Conservation (phyloP, 2,797 vertebrate species). For the Smutsia gigantea region DNA sequence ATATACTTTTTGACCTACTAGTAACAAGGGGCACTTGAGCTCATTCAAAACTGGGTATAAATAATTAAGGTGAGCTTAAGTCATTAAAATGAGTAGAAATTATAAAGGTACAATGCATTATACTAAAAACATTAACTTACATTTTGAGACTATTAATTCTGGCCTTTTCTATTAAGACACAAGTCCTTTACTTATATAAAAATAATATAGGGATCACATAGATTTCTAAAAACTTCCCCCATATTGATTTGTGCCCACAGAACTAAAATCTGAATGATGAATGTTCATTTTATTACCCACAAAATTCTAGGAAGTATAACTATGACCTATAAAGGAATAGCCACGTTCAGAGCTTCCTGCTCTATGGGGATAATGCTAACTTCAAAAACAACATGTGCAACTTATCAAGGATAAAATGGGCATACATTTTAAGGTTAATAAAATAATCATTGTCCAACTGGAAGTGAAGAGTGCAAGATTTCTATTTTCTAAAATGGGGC, state of each 20-base stretch:
- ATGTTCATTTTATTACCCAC: not conserved
- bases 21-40: not conserved
- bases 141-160: not conserved
- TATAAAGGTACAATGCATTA: not conserved
- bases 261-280: not conserved
- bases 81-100: not conserved
- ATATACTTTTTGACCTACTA: not conserved
- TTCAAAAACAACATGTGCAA: accelerated
- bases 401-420: not conserved
- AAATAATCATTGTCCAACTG: not conserved
- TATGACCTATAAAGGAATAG: accelerated
- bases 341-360: accelerated
- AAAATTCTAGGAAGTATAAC: accelerated
- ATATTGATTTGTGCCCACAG: not conserved
- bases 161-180: not conserved
- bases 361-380: accelerated
- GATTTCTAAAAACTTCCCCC: not conserved
- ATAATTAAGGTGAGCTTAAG: not conserved
- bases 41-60: not conserved
- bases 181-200: not conserved
- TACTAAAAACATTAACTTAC: not conserved
- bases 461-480: not conserved
- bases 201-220: not conserved
- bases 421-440: accelerated
- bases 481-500: not conserved